phyloP scores from a whole-genome alignment of 2,888 invertebrate species.

The Chorisops tibialis region DNA sequence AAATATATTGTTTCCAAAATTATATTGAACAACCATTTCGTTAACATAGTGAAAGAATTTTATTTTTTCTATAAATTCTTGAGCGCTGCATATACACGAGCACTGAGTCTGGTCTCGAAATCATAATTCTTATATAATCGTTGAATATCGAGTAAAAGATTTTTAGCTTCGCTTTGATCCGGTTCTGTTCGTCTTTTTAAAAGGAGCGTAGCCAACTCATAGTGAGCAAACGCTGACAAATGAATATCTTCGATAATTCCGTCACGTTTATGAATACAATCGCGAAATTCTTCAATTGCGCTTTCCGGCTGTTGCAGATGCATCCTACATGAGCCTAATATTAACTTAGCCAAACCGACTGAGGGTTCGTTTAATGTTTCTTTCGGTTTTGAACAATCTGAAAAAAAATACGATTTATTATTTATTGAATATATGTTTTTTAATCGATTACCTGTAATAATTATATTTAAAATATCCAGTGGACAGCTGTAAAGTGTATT shows the following conservation, averaged over 20 bases:
- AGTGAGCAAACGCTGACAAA: conserved; percentile 63
- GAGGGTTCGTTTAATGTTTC: conserved; percentile 54
- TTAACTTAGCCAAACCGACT: conserved; percentile 55
- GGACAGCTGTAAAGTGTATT: conserved; percentile 62
- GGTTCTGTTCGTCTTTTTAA: conserved; percentile 48
- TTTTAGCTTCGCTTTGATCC: conserved; percentile 57
- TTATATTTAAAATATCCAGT: conserved; percentile 45
- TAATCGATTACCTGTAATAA: conserved; percentile 49
- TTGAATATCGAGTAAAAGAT: conserved; percentile 53
- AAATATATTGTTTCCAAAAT: too few relatives aligned
- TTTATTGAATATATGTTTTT: conserved; percentile 12
- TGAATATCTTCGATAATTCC: conserved; percentile 53
- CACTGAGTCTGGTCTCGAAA: conserved; percentile 63
- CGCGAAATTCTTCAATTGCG: conserved; percentile 46
- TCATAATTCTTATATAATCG: conserved; percentile 61
- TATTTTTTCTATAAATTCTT: conserved; percentile 39
- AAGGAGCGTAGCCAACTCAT: conserved; percentile 60
- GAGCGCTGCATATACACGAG: conserved; percentile 60
- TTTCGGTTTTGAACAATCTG: conserved; percentile 29
- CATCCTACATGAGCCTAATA: conserved; percentile 55
- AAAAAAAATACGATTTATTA: conserved; percentile 5
- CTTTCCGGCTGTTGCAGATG: conserved; percentile 49
- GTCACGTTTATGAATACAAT: conserved; percentile 46
- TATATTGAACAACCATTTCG: too few relatives aligned
- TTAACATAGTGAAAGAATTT: not conserved